A percentile compares a stretch with the other conserved stretches of the same genome.
phyloP scores from a whole-genome alignment of 2,113 vertebrate genomes.

The Campylorhamphus procurvoides region DNA sequence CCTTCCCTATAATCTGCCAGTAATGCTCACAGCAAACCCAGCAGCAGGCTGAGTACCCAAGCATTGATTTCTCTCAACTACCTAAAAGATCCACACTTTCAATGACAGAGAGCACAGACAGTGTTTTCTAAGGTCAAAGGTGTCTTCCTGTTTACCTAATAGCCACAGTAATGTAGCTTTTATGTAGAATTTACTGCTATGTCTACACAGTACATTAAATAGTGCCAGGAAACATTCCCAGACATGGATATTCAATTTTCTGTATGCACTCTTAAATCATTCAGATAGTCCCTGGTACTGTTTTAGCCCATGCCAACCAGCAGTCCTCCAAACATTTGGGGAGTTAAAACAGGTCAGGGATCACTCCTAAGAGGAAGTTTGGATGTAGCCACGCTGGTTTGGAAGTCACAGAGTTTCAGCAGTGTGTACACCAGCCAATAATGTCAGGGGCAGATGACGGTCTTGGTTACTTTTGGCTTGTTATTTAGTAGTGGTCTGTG shows the following conservation, averaged over 20 bases:
- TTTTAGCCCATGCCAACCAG: not conserved
- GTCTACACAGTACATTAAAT: not conserved
- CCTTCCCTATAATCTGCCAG: not conserved
- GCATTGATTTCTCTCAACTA: not conserved
- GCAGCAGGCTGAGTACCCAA: not conserved
- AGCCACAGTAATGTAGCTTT: not conserved
- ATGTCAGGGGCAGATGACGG: not conserved
- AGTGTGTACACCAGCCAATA: not conserved
- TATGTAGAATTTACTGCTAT: not conserved
- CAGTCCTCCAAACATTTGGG: not conserved
- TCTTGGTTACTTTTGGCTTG: not conserved
- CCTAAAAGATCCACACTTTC: not conserved
- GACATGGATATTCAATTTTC: rapidly evolving
- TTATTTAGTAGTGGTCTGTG: not conserved
- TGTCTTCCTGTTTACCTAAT: not conserved
- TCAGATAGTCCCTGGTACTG: not conserved
- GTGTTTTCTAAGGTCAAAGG: not conserved
- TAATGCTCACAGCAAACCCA: not conserved
- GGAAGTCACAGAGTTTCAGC: not conserved
- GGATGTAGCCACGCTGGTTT: not conserved
- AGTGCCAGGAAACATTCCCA: not conserved
- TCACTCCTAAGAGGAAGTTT: not conserved
- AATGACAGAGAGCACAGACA: not conserved
- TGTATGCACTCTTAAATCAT: not conserved
- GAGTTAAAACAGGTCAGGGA: not conserved